phyloP scores from a whole-genome alignment of 2,113 vertebrate genomes.

The Mystacornis crossleyi region DNA sequence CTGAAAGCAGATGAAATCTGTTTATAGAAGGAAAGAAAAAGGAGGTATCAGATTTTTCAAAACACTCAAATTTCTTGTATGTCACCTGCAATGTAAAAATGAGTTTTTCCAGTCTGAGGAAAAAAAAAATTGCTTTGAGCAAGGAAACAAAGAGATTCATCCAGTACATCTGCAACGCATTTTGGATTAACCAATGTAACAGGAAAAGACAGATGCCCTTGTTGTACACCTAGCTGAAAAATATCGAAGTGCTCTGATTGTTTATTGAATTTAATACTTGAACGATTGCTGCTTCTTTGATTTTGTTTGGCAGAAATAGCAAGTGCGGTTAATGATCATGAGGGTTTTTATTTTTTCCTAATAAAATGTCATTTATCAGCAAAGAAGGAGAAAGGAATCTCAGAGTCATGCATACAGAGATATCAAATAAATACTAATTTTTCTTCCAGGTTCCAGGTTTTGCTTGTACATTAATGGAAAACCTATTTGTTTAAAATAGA shows the following conservation, averaged over 20 bases:
- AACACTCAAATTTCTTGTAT: neutral
- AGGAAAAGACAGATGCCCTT: neutral
- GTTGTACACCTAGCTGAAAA: neutral
- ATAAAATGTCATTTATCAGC: conserved; percentile 18
- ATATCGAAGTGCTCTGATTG: neutral
- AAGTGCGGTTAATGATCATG: neutral
- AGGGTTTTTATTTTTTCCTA: neutral
- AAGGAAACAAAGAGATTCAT: neutral
- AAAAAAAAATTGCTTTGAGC: neutral
- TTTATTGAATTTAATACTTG: conserved; percentile 18
- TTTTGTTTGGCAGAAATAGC: neutral
- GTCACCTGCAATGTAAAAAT: neutral
- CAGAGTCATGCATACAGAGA: neutral
- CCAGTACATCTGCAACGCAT: neutral
- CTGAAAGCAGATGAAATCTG: neutral
- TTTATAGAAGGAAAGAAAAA: neutral
- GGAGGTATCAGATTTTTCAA: neutral
- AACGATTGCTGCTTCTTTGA: neutral
- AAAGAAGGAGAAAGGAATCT: conserved; percentile 1
- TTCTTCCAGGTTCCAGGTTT: conserved; percentile 1
- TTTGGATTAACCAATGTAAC: neutral
- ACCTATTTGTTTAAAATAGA: neutral
- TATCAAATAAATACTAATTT: neutral
- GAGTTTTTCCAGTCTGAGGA: neutral
- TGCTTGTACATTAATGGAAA: neutral